A percentile compares a stretch with the other conserved stretches of the same genome.
These are phyloP conservation scores for Oreochromis spilurus DNA, from an alignment of 2,113 vertebrate species.

Conservation along the genomic window DNA sequence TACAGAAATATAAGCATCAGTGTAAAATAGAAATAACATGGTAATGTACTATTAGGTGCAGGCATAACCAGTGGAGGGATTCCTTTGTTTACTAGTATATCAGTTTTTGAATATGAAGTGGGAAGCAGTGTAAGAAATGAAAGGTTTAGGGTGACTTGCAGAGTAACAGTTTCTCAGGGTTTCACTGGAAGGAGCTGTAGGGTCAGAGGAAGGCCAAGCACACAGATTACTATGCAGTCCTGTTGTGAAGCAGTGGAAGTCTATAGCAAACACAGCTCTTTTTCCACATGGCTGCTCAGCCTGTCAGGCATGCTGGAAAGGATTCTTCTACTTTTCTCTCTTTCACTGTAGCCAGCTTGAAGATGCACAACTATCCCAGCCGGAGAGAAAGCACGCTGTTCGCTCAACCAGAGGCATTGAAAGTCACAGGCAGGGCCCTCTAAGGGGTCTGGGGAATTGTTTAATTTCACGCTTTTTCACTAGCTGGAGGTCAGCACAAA, in stretches of 20 bases:
- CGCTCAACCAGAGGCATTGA: conserved; percentile 18
- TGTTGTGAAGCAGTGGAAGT: conserved; percentile 32
- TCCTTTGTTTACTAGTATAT: background rate
- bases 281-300: conserved; percentile 61
- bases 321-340: conserved; percentile 19
- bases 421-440: conserved; percentile 30
- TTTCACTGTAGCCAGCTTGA: conserved; percentile 21
- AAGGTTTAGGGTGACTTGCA: background rate
- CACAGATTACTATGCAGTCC: conserved; percentile 47
- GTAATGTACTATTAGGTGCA: background rate
- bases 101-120: background rate
- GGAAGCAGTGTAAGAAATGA: background rate
- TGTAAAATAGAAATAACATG: background rate
- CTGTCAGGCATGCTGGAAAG: conserved; percentile 35
- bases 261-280: conserved; percentile 60
- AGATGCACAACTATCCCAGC: conserved; percentile 9
- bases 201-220: conserved; percentile 43
- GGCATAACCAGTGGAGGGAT: background rate
- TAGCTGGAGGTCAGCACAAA: conserved; percentile 45
- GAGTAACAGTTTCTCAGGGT: background rate
- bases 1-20: background rate
- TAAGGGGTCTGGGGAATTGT: conserved; percentile 35
- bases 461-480: conserved; percentile 57
- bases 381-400: conserved; percentile 1
- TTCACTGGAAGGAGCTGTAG: conserved; percentile 12